phyloP scores from a whole-genome alignment of 2,113 vertebrate species.

The Ageneiosus marmoratus region DNA sequence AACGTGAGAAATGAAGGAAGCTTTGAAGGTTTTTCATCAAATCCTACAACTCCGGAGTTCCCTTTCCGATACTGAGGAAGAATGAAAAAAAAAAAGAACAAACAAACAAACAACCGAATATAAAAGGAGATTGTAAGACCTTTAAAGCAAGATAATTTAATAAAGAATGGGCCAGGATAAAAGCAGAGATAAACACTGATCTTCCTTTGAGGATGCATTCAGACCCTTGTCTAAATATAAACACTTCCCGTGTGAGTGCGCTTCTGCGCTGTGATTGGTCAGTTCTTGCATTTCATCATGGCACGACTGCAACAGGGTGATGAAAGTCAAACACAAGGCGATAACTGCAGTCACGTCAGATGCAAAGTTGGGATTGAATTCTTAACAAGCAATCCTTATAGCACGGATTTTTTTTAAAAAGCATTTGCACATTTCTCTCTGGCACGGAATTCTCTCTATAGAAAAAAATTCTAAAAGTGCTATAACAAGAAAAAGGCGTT shows the following conservation, averaged over 20 bases:
- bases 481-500: neutral
- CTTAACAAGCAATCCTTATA: neutral
- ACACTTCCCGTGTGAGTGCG: neutral
- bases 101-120: too few species aligned
- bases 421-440: neutral
- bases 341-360: neutral
- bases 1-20: too few species aligned
- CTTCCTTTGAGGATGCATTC: neutral
- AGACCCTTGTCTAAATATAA: neutral
- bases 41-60: neutral
- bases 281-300: neutral
- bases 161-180: neutral
- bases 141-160: neutral
- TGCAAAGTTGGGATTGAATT: neutral
- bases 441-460: neutral
- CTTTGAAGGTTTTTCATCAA: neutral
- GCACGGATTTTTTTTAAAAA: neutral
- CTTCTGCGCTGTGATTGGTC: neutral
- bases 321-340: neutral
- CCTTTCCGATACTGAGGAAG: too few species aligned
- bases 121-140: too few species aligned
- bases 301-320: neutral
- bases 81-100: too few species aligned
- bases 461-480: constrained; percentile 18
- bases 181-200: neutral